These are phyloP conservation scores for Macrotis lagotis DNA, from an alignment of 2,113 vertebrate genomes.

Conservation along the genomic window DNA sequence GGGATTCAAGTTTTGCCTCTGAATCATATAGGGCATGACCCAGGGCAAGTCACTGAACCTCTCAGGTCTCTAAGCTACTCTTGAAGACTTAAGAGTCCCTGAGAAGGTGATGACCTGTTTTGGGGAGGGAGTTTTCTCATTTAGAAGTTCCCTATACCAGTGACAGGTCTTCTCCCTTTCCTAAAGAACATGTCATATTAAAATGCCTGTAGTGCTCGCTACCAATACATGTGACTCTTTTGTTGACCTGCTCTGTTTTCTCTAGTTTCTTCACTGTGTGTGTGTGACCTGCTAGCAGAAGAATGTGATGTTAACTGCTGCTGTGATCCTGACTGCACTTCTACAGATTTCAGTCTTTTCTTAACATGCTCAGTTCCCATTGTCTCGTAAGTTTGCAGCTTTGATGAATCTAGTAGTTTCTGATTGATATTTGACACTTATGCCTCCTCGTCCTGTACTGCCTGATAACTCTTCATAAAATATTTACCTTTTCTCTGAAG, in stretches of 20 bases:
- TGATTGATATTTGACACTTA: neutral
- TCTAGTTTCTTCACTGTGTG: conserved; percentile 85
- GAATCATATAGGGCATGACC: neutral
- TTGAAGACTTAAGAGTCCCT: neutral
- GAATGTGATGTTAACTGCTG: conserved; percentile 90
- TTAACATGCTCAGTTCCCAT: conserved; percentile 84
- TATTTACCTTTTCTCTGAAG: neutral
- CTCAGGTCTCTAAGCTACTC: neutral
- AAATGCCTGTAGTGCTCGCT: conserved; percentile 12
- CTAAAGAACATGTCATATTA: neutral
- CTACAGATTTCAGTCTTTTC: conserved; percentile 85
- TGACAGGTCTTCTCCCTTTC: neutral
- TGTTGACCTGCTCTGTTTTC: neutral
- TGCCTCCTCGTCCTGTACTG: neutral
- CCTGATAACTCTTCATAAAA: neutral
- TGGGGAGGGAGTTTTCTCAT: neutral
- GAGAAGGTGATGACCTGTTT: neutral
- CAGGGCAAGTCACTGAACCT: neutral
- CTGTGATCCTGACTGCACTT: conserved; percentile 87
- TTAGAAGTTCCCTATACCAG: neutral
- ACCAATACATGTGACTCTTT: neutral
- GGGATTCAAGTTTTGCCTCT: neutral
- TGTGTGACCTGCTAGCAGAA: conserved; percentile 85
- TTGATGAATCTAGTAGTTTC: neutral
- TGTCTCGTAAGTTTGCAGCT: conserved; percentile 84